These are phyloP conservation scores for Cylas formicarius DNA, from an alignment of 1,140 invertebrate species.

Conservation along the genomic window DNA sequence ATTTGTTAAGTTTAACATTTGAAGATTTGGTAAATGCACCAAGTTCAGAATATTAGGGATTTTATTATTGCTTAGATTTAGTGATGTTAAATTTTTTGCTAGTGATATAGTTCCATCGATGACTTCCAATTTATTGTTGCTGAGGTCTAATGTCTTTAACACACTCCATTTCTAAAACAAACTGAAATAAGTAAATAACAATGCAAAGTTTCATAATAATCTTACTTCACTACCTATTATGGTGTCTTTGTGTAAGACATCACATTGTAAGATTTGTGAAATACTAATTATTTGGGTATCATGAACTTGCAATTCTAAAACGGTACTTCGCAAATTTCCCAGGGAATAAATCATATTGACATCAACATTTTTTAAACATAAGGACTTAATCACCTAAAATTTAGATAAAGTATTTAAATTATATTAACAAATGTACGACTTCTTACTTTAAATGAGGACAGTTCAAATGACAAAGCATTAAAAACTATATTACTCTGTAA, in stretches of 20 bases:
- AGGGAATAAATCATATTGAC: slow-evolving; percentile 33
- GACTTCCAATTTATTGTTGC: slow-evolving; percentile 66
- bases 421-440: slow-evolving; percentile 47
- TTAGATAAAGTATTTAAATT: slow-evolving; percentile 56
- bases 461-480: slow-evolving; percentile 70
- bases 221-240: slow-evolving; percentile 47
- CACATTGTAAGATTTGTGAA: slow-evolving; percentile 69
- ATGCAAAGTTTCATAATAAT: slow-evolving; percentile 10
- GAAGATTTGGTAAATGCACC: slow-evolving; percentile 67
- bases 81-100: slow-evolving; percentile 63
- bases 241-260: slow-evolving; percentile 58
- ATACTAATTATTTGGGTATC: slow-evolving; percentile 55
- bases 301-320: slow-evolving; percentile 53
- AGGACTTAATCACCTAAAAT: slow-evolving; percentile 28
- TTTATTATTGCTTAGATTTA: slow-evolving; percentile 71
- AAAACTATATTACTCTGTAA: slow-evolving; percentile 77
- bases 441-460: slow-evolving; percentile 68
- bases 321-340: slow-evolving; percentile 61
- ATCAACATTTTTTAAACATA: slow-evolving; percentile 29
- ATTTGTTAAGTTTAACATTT: slow-evolving; percentile 67
- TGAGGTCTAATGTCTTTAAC: slow-evolving; percentile 65
- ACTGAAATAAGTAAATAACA: slow-evolving; percentile 12
- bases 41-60: slow-evolving; percentile 69
- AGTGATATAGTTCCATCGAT: slow-evolving; percentile 77
- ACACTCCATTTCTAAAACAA: slow-evolving; percentile 58